Evolutionary conservation across 2,888 invertebrate genomes (phyloP).

Genomic region (Hydroisotoma schaefferi): DNA sequence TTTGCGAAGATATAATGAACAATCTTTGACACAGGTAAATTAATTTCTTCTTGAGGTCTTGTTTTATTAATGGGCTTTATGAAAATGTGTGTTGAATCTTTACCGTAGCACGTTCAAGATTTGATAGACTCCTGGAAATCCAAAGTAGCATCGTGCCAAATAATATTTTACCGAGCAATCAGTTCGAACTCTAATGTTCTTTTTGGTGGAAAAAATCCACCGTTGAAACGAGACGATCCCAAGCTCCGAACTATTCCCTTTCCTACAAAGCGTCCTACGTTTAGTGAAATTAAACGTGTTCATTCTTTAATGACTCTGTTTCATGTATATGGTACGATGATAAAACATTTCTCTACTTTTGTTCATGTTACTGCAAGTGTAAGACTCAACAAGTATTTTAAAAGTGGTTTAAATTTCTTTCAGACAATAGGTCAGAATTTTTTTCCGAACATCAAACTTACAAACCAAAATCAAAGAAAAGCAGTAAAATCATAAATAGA

Average conservation of each 20-base stretch:
- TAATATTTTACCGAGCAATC: slow-evolving; percentile 73
- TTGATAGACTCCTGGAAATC: slow-evolving; percentile 66
- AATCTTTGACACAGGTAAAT: slow-evolving; percentile 65
- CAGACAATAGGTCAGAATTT: slow-evolving; percentile 16
- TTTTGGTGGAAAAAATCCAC: slow-evolving; percentile 69
- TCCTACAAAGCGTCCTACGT: slow-evolving; percentile 75
- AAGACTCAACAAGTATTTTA: too few species aligned
- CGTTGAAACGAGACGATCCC: slow-evolving; percentile 62
- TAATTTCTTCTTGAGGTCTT: background rate
- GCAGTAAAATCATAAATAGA: too few species aligned
- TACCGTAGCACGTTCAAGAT: slow-evolving; percentile 68
- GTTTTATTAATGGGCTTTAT: slow-evolving; percentile 13
- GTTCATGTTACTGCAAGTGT: too few species aligned
- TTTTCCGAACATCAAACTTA: slow-evolving; percentile 8
- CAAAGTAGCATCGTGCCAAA: slow-evolving; percentile 64
- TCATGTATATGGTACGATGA: slow-evolving; percentile 27
- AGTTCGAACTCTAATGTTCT: slow-evolving; percentile 70
- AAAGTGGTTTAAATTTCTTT: background rate
- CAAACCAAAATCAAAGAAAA: too few species aligned
- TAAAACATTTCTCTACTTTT: background rate
- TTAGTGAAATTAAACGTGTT: slow-evolving; percentile 72
- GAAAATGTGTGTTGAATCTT: slow-evolving; percentile 11
- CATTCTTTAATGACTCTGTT: slow-evolving; percentile 62
- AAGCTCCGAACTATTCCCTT: slow-evolving; percentile 72
- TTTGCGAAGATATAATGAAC: slow-evolving; percentile 74